These are phyloP conservation scores for Eupithecia exiguata DNA, from an alignment of 2,888 invertebrate species.

Conservation along the genomic window DNA sequence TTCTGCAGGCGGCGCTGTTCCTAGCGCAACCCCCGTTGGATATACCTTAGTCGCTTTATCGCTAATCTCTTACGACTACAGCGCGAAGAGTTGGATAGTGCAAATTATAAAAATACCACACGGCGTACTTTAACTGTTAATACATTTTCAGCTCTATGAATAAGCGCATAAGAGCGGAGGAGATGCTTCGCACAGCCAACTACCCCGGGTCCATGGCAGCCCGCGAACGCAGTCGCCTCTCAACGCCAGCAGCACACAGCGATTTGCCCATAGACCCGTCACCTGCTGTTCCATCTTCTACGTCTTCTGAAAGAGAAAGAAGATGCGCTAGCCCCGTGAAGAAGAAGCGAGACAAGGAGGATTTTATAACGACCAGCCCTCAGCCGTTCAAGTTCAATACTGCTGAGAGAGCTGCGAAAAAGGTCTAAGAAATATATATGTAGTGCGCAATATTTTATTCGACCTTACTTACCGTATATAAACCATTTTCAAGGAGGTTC, in stretches of 20 bases:
- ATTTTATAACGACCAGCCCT: constrained; percentile 81
- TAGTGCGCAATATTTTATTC: neutral
- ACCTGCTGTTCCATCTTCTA: constrained; percentile 64
- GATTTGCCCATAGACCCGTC: constrained; percentile 78
- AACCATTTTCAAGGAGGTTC: too few species aligned
- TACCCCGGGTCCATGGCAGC: constrained; percentile 88
- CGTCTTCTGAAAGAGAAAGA: constrained; percentile 67
- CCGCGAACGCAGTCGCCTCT: constrained; percentile 81
- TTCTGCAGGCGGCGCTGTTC: too few species aligned
- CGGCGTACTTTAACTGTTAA: neutral
- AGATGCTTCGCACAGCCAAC: constrained; percentile 86
- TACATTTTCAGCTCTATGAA: constrained; percentile 81
- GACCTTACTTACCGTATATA: too few species aligned
- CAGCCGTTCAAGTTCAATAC: constrained; percentile 81
- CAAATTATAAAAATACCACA: neutral
- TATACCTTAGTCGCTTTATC: too few species aligned
- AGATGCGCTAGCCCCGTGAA: constrained; percentile 68
- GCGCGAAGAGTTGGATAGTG: neutral
- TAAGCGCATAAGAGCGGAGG: constrained; percentile 87
- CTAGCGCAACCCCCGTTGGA: neutral
- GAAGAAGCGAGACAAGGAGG: constrained; percentile 68
- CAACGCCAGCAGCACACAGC: constrained; percentile 78
- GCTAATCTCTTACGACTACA: neutral
- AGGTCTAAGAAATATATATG: constrained; percentile 51
- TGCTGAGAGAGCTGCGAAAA: constrained; percentile 76